These are phyloP conservation scores for Drosophila sulfurigaster DNA, from an alignment of 1,140 invertebrate genomes.

Conservation along the genomic window DNA sequence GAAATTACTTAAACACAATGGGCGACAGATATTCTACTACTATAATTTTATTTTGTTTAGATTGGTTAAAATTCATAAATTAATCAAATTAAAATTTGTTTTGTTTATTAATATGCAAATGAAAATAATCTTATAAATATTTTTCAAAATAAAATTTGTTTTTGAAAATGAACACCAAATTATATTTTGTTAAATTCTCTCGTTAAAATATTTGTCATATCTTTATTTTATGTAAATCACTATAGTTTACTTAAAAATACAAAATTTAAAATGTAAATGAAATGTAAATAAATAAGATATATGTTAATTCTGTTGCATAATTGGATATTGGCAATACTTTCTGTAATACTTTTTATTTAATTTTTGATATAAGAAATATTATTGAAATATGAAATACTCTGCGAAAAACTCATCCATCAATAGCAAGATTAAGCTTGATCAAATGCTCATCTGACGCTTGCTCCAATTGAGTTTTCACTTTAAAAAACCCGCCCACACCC, in stretches of 20 bases:
- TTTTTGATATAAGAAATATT: not conserved
- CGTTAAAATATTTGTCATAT: conserved; percentile 37
- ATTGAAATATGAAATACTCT: too few species aligned
- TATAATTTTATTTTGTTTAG: conserved; percentile 7
- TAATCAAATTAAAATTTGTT: not conserved
- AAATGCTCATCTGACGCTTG: too few species aligned
- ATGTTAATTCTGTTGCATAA: not conserved
- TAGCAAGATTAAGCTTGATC: too few species aligned
- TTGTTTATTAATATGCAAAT: not conserved
- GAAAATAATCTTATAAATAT: not conserved
- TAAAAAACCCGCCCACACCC: too few species aligned
- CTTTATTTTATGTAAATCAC: conserved; percentile 27
- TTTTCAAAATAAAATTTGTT: not conserved
- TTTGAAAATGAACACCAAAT: conserved; percentile 14
- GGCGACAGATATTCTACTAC: conserved; percentile 14
- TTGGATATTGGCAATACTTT: not conserved
- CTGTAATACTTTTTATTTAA: not conserved
- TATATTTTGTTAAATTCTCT: conserved; percentile 50
- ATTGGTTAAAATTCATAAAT: not conserved
- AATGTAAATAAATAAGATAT: conserved; percentile 69
- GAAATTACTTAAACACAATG: not conserved
- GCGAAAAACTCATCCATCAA: too few species aligned
- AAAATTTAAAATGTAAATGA: conserved; percentile 56
- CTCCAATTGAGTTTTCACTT: too few species aligned
- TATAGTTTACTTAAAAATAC: conserved; percentile 24